Evolutionary conservation across 2,113 vertebrate species (phyloP).

Genomic region (Paramormyrops kingsleyae): DNA sequence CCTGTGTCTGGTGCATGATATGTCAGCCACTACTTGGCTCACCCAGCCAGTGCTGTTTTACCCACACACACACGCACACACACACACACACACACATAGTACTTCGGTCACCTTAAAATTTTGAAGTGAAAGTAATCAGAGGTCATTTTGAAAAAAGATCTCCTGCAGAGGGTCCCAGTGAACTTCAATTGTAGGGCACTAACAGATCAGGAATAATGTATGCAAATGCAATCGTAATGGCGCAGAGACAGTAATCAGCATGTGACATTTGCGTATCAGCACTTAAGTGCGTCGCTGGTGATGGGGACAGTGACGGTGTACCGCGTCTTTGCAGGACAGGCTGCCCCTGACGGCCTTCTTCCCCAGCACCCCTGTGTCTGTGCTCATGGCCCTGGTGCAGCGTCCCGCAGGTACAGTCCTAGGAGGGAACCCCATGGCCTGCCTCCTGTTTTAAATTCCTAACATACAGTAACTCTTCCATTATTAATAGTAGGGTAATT

Average conservation of each 20-base stretch:
- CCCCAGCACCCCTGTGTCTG: constrained; percentile 57
- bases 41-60: background rate
- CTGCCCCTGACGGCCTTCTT: constrained; percentile 77
- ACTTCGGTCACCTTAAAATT: background rate
- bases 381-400: constrained; percentile 63
- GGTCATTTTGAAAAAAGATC: background rate
- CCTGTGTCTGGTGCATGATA: background rate
- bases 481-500: background rate
- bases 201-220: background rate
- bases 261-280: background rate
- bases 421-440: background rate
- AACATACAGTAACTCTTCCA: background rate
- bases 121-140: background rate
- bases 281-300: background rate
- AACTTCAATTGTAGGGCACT: background rate
- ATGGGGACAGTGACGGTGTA: constrained; percentile 41
- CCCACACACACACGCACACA: background rate
- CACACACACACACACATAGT: background rate
- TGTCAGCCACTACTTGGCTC: background rate
- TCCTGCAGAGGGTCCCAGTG: background rate
- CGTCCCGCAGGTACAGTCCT: constrained; percentile 62
- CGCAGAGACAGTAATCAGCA: background rate
- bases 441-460: background rate
- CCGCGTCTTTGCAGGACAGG: constrained; percentile 59
- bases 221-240: background rate